These are phyloP conservation scores for Drosophila melanosoma DNA, from an alignment of 2,888 invertebrate species.

Conservation along the genomic window DNA sequence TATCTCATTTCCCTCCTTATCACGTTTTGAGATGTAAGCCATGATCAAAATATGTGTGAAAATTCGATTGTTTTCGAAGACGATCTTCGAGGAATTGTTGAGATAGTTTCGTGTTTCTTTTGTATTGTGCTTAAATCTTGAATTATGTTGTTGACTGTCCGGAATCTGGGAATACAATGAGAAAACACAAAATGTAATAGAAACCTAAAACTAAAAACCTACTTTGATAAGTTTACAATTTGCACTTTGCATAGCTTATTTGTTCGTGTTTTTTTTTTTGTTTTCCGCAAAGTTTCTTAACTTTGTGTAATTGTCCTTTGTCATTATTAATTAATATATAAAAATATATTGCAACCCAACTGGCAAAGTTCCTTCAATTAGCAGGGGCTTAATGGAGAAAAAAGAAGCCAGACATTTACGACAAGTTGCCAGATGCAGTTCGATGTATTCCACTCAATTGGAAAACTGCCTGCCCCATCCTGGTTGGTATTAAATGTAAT, in stretches of 20 bases:
- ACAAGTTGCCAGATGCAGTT: conserved; percentile 21
- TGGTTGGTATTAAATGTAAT: conserved; percentile 39
- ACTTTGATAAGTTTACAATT: too few species aligned
- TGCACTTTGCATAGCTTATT: neutral
- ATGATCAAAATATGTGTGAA: too few species aligned
- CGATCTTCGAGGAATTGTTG: too few species aligned
- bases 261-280: neutral
- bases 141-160: too few species aligned
- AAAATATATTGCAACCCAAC: neutral
- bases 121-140: too few species aligned
- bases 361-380: neutral
- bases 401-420: neutral
- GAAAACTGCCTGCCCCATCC: neutral
- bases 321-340: neutral
- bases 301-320: neutral
- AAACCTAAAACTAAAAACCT: too few species aligned
- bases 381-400: neutral
- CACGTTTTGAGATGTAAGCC: too few species aligned
- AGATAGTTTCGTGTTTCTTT: too few species aligned
- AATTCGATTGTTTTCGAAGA: too few species aligned
- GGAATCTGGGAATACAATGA: too few species aligned
- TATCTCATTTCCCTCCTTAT: too few species aligned
- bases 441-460: neutral
- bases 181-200: too few species aligned
- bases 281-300: neutral